Evolutionary conservation across 2,888 invertebrate genomes (phyloP).

Genomic region (Pristionchus fissidentatus): DNA sequence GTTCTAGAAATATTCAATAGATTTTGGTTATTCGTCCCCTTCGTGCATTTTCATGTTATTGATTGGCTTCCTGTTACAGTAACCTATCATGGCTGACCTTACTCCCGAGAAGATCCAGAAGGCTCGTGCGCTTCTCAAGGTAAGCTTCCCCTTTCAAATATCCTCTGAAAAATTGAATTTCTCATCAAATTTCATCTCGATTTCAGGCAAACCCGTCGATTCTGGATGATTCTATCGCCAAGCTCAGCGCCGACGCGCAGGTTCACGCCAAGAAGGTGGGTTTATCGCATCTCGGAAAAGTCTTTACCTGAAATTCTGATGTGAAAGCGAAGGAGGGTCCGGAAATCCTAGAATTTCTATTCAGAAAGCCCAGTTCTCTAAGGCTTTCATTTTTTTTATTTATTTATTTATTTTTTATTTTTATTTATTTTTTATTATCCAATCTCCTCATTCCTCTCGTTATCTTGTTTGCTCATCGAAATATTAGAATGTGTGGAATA

Average conservation of each 20-base stretch:
- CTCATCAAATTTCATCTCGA: too few species aligned
- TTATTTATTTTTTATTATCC: not conserved
- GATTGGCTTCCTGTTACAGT: not conserved
- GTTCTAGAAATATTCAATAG: too few species aligned
- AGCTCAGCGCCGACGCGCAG: not conserved
- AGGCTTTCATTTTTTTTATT: too few species aligned
- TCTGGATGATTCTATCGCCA: not conserved
- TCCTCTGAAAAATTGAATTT: too few species aligned
- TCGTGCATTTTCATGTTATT: not conserved
- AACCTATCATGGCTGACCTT: not conserved
- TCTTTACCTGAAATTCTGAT: too few species aligned
- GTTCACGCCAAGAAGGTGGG: not conserved
- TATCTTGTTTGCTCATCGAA: too few species aligned
- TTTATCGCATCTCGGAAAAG: too few species aligned
- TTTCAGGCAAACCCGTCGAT: not conserved
- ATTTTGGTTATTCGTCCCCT: too few species aligned
- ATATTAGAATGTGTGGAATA: too few species aligned
- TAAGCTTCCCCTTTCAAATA: too few species aligned
- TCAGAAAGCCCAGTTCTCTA: too few species aligned
- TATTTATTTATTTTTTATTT: not conserved
- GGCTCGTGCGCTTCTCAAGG: not conserved
- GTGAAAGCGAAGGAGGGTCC: too few species aligned
- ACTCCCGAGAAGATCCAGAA: constrained; percentile 23
- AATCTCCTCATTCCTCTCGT: not conserved
- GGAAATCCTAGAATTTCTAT: not conserved